Evolutionary conservation across 2,113 vertebrate species (phyloP), one percentile per base, ranked within the genome.

Genomic region (Potamarius usumacintae): DNA sequence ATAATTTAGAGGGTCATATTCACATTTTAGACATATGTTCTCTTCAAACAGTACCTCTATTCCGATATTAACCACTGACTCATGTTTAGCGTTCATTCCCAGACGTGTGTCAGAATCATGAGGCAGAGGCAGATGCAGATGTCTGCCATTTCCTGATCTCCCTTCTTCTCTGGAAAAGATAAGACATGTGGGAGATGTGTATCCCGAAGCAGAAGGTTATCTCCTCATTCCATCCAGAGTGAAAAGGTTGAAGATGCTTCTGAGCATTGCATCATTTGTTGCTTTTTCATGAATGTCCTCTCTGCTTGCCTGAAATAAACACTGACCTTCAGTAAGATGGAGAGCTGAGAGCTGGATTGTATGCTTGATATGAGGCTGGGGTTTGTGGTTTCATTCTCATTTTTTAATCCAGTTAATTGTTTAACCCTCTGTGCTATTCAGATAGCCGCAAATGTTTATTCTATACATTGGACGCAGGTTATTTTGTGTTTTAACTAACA

Each of bases 401-500:
- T 58, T 58, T 72, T 63, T 79, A n/a, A 57, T n/a, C 63, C 80
- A 0, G 17, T 79, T 72, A 58, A 15, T 57, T 18, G 25, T 89
- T 84, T 87, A 71, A 85, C 30, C 9, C 48, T 30, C n/a, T 42
- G 30, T 62, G 57, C 53, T 62, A 1, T 62, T 25, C 20, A 25
- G 10, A 42, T 22, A 82, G 18, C 10, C 20, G 22, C 6, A 95
- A 95, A 95, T 94, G 94, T 94, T 94, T 94, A 93, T 96, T 94
- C 95, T 94, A 92, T 90, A 92, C 94, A 92, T 93, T 93, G 92
- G 95, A 94, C 91, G 94, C 95, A 94, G 94, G 93, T 95, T 95
- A 96, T 96, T 42, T 94, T 95, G 95, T 95, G 95, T 96, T 96
- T 96, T 94, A 94, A 94, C 94, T 95, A 94, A 94, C 95, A 96